Evolutionary conservation across 2,113 vertebrate species (phyloP), one percentile per base, ranked within the genome.

Genomic region (Macroglossus sobrinus): DNA sequence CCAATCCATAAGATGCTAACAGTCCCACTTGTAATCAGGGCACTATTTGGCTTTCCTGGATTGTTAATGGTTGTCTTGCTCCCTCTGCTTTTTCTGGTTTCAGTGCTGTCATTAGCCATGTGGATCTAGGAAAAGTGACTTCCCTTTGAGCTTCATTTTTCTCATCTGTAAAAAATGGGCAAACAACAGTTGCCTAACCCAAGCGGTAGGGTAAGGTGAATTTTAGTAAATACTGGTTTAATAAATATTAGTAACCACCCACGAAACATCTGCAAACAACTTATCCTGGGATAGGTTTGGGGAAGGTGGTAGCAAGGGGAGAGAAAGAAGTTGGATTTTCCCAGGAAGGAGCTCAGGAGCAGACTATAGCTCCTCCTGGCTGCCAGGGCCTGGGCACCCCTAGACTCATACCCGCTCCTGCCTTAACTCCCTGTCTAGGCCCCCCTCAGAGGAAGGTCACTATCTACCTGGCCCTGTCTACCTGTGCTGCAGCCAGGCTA

Each of bases 141-240:
- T 80, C 24, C 71, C 76, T 93, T 87, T 63, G 59, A 88, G n/a
- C 59, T 69, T 96, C 57, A 40, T 93, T 92, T 92, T 84, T 91
- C 55, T 88, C 66, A 66, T 71, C 59, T 82, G 38, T 91, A 55
- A 95, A 95, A 92, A 81, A 57, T 53, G 59, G 92, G 50, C 86
- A 61, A 94, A 66, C 38, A 53, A 30, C 21, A 45, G 43, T 43
- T 45, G 57, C 35, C 69, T 13, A 40, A n/a, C 47, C 16, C 9
- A 53, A 91, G 55, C n/a, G 50, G 26, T 55, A 40, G 5, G 7
- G 14, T 57, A 72, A 71, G 53, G 43, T 84, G 85, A 75, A 53
- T 78, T 93, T 91, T 89, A 91, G 53, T 43, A 55, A 71, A 38
- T 21, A 64, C 22, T 76, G 40, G 40, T 35, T 91, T 95, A 76